Conservation (phyloP, 2,113 vertebrate genomes). For the Coptodon rendalli region DNA sequence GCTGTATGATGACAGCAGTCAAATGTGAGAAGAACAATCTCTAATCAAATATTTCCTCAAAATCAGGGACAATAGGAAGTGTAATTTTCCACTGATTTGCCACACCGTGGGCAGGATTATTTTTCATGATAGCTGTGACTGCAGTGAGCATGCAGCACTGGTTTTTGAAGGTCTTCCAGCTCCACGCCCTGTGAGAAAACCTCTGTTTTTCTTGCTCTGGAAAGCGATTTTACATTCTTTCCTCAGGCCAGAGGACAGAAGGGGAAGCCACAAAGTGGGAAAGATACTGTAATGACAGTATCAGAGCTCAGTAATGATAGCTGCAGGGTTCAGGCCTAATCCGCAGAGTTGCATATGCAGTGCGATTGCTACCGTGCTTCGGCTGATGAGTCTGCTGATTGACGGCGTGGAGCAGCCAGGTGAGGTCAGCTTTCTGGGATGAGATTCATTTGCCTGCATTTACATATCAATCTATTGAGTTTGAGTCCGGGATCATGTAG, state of each 20-base stretch:
- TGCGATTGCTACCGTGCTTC: not conserved
- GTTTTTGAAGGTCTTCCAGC: conserved; percentile 13
- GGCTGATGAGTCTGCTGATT: conserved; percentile 45
- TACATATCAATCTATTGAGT: conserved; percentile 51
- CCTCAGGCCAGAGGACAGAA: not conserved
- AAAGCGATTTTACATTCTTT: conserved; percentile 51
- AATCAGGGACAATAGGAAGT: not conserved
- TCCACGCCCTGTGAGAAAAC: conserved; percentile 39
- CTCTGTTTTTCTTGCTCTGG: conserved; percentile 14
- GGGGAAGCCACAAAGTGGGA: not conserved
- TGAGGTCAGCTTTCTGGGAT: conserved; percentile 38
- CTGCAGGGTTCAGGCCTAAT: conserved; percentile 34
- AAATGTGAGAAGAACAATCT: not conserved
- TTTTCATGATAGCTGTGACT: not conserved
- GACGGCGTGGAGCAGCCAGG: conserved; percentile 10
- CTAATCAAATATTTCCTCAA: conserved; percentile 9
- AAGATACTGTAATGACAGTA: conserved; percentile 42
- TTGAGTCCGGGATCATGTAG: conserved; percentile 9
- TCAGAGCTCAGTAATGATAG: conserved; percentile 47
- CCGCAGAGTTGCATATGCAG: conserved; percentile 2
- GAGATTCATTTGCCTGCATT: conserved; percentile 50
- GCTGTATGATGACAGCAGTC: not conserved
- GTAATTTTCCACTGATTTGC: conserved; percentile 7
- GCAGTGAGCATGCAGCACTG: not conserved
- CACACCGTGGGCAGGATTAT: not conserved